Percentiles rank a stretch among this genome's conserved stretches.
Conservation (phyloP, 2,113 vertebrate genomes). For the Lamprotornis superbus region DNA sequence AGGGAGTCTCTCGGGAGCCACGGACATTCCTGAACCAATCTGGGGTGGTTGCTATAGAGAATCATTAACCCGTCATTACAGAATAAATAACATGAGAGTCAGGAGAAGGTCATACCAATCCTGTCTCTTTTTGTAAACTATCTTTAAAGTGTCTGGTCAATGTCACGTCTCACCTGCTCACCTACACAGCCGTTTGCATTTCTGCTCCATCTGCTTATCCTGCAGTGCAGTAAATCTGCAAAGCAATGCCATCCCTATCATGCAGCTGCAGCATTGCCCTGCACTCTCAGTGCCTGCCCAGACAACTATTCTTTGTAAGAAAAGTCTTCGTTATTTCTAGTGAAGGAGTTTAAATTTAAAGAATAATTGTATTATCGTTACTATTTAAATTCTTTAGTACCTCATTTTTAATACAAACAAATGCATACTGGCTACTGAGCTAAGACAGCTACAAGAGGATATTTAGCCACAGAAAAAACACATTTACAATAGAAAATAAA, state of each 20-base stretch:
- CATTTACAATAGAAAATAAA: background rate
- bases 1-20: background rate
- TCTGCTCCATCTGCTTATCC: background rate
- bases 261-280: background rate
- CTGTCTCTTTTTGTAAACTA: background rate
- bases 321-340: background rate
- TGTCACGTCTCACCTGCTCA: constrained; percentile 47
- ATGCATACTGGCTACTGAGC: background rate
- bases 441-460: background rate
- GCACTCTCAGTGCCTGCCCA: background rate
- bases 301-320: background rate
- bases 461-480: background rate
- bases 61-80: background rate
- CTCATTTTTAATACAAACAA: background rate
- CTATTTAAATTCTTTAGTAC: background rate
- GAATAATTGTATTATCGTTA: background rate
- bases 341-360: background rate
- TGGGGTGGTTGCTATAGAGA: background rate
- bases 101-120: constrained; percentile 41
- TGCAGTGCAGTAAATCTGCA: constrained; percentile 17
- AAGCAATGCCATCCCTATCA: background rate
- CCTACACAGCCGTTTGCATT: constrained; percentile 7
- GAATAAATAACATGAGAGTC: constrained; percentile 30
- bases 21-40: background rate
- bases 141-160: constrained; percentile 42